phyloP scores from a whole-genome alignment of 2,113 vertebrate genomes.

The Origma solitaria region DNA sequence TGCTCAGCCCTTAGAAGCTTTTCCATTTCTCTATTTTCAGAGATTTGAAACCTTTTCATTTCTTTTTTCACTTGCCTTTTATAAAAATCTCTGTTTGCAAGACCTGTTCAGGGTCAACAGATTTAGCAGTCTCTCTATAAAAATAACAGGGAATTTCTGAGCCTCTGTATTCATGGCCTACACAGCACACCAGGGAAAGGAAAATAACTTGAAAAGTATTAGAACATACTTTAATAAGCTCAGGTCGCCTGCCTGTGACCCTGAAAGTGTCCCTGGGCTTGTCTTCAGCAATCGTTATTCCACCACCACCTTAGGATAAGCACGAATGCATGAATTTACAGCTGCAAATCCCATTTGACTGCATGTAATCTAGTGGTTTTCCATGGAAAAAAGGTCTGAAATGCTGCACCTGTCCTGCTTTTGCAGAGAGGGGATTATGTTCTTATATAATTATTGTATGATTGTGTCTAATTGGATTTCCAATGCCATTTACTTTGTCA shows the following conservation, averaged over 20 bases:
- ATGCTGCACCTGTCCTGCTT: constrained; percentile 9
- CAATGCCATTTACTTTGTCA: constrained; percentile 7
- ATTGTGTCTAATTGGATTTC: constrained; percentile 52
- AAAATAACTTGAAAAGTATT: not conserved
- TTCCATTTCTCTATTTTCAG: not conserved
- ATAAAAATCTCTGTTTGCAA: not conserved
- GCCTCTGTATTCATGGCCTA: not conserved
- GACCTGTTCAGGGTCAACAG: not conserved
- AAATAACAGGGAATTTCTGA: not conserved
- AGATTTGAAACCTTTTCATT: not conserved
- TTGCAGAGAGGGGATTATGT: not conserved
- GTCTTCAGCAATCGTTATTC: not conserved
- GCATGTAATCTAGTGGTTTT: constrained; percentile 29
- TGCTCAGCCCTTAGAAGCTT: not conserved
- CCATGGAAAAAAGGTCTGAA: not conserved
- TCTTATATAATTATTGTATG: not conserved
- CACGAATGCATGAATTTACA: not conserved
- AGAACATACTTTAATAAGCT: constrained; percentile 9
- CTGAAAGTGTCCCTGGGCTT: not conserved
- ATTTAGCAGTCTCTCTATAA: not conserved
- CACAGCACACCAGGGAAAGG: not conserved
- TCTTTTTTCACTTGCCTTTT: not conserved
- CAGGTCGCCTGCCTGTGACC: constrained; percentile 9
- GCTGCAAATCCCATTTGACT: constrained; percentile 2
- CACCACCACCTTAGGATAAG: not conserved